These are phyloP conservation scores for Prunella strophiata DNA, from an alignment of 2,797 vertebrate species.

Conservation along the genomic window DNA sequence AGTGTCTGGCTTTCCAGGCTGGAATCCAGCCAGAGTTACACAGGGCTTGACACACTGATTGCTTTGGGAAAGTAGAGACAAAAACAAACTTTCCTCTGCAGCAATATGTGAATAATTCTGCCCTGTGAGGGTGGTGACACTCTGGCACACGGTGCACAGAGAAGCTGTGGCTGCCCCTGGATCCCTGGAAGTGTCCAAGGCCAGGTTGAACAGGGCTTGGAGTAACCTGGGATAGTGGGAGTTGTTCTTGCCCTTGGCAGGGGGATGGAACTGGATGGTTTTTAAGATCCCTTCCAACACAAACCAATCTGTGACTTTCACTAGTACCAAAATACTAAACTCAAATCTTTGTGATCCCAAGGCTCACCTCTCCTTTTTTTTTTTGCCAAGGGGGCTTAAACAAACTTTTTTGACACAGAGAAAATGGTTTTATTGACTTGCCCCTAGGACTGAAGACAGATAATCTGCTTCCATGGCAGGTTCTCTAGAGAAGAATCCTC, in stretches of 20 bases:
- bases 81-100: background rate
- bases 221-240: background rate
- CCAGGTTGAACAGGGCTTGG: rapidly evolving
- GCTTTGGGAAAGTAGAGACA: background rate
- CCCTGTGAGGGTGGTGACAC: rapidly evolving
- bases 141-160: background rate
- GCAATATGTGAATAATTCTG: background rate
- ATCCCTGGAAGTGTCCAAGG: background rate
- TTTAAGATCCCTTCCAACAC: background rate
- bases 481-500: background rate
- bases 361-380: background rate
- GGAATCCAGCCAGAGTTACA: background rate
- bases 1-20: background rate
- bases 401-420: background rate
- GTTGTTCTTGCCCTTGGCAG: background rate
- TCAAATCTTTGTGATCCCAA: background rate
- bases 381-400: background rate
- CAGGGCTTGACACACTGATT: rapidly evolving
- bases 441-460: background rate
- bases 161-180: background rate
- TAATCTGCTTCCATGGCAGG: background rate
- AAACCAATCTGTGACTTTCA: background rate
- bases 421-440: background rate
- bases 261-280: rapidly evolving
- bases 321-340: background rate